phyloP scores from a whole-genome alignment of 2,113 vertebrate genomes.

The Cavia aperea region DNA sequence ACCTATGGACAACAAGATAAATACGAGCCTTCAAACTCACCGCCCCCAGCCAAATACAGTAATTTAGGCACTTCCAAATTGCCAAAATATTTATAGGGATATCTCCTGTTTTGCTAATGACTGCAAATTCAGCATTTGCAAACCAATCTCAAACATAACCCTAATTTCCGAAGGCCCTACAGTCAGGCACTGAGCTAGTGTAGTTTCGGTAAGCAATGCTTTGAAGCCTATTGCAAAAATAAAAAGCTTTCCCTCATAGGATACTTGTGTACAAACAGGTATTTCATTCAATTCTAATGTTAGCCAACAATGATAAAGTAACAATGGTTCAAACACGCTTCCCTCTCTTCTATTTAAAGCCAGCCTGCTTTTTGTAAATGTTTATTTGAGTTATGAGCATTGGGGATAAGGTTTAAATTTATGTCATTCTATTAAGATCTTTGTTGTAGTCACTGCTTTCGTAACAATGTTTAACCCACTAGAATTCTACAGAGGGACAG shows the following conservation, averaged over 20 bases:
- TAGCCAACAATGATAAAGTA: constrained; percentile 10
- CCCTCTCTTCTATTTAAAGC: not conserved
- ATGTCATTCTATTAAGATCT: not conserved
- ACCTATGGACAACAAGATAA: constrained; percentile 3
- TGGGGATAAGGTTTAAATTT: constrained; percentile 28
- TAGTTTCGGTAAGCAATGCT: not conserved
- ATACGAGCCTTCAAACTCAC: constrained; percentile 5
- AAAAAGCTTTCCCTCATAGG: not conserved
- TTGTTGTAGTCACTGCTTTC: constrained; percentile 21
- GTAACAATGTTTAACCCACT: constrained; percentile 17
- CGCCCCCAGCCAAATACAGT: not conserved
- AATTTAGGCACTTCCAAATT: not conserved
- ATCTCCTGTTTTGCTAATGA: not conserved
- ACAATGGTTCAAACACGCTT: not conserved
- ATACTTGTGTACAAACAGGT: not conserved
- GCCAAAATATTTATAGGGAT: constrained; percentile 9
- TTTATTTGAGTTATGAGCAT: constrained; percentile 26
- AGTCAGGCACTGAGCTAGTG: not conserved
- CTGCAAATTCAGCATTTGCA: not conserved
- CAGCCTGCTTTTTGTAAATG: not conserved
- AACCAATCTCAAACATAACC: not conserved
- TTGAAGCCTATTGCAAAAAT: not conserved
- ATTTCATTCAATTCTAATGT: constrained; percentile 23
- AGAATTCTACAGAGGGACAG: constrained; percentile 24
- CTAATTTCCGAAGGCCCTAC: not conserved